phyloP scores from a whole-genome alignment of 37 sponge, comb jelly and placozoan species.

The Cliona cf. orientalis region DNA sequence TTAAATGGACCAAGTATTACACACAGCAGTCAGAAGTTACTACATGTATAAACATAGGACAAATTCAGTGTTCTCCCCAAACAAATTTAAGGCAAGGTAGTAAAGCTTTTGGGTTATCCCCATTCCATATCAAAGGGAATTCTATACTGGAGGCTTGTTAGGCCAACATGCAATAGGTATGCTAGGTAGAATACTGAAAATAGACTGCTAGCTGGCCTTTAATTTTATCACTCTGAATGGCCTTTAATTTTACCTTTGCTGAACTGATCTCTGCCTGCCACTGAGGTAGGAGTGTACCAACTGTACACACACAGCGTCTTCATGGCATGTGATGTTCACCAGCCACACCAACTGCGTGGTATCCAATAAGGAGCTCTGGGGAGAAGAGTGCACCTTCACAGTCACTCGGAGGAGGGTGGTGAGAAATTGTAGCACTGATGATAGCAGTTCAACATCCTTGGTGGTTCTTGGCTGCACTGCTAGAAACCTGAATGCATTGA shows the following conservation, averaged over 20 bases:
- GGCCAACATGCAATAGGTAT: no score
- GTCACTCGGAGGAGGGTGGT: not conserved
- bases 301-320: constrained; percentile 26
- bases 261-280: not conserved
- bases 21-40: no score
- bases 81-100: no score
- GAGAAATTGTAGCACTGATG: constrained; percentile 20
- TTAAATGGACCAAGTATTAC: no score
- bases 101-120: no score
- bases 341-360: constrained; percentile 27
- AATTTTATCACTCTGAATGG: not conserved
- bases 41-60: no score
- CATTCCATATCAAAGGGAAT: no score
- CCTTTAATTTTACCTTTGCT: constrained; percentile 1
- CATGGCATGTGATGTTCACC: not conserved
- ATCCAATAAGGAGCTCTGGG: not conserved
- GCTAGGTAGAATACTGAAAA: no score
- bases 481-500: constrained; percentile 16
- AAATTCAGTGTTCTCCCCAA: no score
- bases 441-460: constrained; percentile 18
- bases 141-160: no score
- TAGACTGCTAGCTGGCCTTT: not conserved
- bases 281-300: not conserved
- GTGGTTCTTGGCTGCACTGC: constrained; percentile 14
- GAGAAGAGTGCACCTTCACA: not conserved